Base-by-base conservation (phyloP, 2,888 invertebrate genomes). In the Eilema sororculum region DNA sequence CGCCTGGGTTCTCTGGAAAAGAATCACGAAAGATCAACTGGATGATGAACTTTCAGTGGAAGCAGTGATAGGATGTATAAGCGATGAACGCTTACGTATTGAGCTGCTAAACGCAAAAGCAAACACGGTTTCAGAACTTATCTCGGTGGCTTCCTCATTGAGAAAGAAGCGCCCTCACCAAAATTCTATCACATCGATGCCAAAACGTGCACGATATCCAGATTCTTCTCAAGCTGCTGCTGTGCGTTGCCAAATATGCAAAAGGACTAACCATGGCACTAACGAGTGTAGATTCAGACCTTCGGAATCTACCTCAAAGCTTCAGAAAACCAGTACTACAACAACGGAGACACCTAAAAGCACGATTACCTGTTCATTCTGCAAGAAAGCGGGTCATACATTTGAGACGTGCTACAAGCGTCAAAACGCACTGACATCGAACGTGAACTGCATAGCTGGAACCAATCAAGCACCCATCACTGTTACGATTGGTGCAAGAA, bases 31-130 rank as follows among this genome's bases (percentile, higher is more conserved):
- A 59, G 80, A 81, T 58, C 81, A 82, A 57, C 68, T 84, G 0
- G 56, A 52, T 0, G 68, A 81, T 58, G 69, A 71, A 37, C 73
- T 79, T 16, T 79, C 83, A 5, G 83, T 84, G 6, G 83, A 84
- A 59, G 83, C 83, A 1, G 83, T 85, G 2, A 85, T 86, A 16
- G 85, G 85, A 10, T 72, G 74, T 16, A 57, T 84, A n/a, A 67
- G 66, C 13, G 84, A 86, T 56, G 83, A 78, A 59, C 78, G 79
- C 0, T 63, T 84, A 3, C 60, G 82, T 1, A 81, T 83, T 13
- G 80, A 83, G 69, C 62, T 83, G 22, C 52, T 85, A 33, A 84
- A 79, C 70, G 74, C 78, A 8, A 73, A 77, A 61, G 79, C 79
- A 2, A 59, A 57, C 30, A 37, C 59, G 8, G 66, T 66, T 22